A percentile compares a stretch with the other conserved stretches of the same genome.
These are phyloP conservation scores for Tyria jacobaeae DNA, from an alignment of 2,888 invertebrate genomes.

Conservation along the genomic window DNA sequence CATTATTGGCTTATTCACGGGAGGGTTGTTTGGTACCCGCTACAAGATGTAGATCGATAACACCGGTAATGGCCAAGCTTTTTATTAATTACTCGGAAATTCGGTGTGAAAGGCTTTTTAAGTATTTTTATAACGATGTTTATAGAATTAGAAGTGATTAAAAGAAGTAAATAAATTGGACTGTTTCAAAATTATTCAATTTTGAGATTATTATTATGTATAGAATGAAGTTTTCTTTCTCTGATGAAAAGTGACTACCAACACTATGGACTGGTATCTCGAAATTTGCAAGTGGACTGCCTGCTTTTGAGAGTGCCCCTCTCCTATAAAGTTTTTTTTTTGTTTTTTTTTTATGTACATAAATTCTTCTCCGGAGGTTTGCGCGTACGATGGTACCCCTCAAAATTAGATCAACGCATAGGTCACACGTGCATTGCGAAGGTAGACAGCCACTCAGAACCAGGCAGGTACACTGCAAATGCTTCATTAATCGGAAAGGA, in stretches of 20 bases:
- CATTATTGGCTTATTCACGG: constrained; percentile 81
- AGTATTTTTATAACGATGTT: constrained; percentile 11
- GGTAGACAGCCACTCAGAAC: not conserved
- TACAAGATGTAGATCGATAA: constrained; percentile 73
- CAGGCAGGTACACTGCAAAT: not conserved
- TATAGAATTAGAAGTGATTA: not conserved
- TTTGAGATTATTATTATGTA: not conserved
- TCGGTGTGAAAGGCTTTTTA: constrained; percentile 43
- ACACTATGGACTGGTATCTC: too few species aligned
- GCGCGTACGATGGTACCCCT: not conserved
- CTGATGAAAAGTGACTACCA: too few species aligned
- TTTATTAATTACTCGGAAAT: constrained; percentile 76
- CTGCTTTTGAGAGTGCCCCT: too few species aligned
- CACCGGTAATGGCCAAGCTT: constrained; percentile 76
- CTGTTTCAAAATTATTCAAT: not conserved
- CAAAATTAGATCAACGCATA: not conserved
- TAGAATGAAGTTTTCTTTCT: too few species aligned
- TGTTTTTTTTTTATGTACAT: too few species aligned
- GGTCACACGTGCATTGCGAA: not conserved
- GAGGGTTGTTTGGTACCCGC: constrained; percentile 79
- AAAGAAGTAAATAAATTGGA: not conserved
- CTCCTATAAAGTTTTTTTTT: too few species aligned
- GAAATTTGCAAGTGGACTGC: too few species aligned
- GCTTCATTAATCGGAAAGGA: too few species aligned
- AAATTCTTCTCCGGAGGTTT: too few species aligned